phyloP scores from a whole-genome alignment of 2,797 vertebrate species.

The Apodemus agrarius region DNA sequence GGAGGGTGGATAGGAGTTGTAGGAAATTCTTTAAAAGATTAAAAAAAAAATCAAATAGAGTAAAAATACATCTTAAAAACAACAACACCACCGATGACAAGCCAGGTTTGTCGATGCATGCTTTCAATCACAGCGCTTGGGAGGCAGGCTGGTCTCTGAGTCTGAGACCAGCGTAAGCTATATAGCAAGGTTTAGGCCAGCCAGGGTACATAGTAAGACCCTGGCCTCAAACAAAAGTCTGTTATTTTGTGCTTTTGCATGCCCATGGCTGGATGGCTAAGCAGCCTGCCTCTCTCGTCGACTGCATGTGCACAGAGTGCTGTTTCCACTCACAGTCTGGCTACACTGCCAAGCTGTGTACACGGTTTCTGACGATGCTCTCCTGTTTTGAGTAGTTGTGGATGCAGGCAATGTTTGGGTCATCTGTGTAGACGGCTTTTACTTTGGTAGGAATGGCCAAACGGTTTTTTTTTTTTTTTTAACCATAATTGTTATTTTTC shows the following conservation, averaged over 20 bases:
- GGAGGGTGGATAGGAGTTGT: background rate
- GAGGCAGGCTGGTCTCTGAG: background rate
- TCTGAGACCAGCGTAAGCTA: background rate
- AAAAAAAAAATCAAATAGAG: background rate
- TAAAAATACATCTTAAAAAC: background rate
- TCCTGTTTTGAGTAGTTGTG: background rate
- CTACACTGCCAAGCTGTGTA: background rate
- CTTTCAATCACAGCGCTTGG: background rate
- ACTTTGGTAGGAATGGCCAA: background rate
- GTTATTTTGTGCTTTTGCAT: background rate
- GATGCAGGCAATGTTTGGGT: background rate
- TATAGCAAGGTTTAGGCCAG: background rate
- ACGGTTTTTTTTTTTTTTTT: background rate
- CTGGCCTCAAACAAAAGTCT: background rate
- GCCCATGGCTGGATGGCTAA: no score
- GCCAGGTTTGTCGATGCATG: background rate
- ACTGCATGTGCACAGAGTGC: no score
- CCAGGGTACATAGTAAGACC: background rate
- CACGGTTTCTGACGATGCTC: no score
- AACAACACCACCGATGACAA: background rate
- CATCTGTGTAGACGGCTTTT: no score
- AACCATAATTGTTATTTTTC: accelerated
- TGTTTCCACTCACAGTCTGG: background rate
- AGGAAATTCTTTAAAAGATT: background rate
- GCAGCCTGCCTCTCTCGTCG: background rate